phyloP scores from a whole-genome alignment of 2,113 vertebrate genomes.

The Mobula birostris region DNA sequence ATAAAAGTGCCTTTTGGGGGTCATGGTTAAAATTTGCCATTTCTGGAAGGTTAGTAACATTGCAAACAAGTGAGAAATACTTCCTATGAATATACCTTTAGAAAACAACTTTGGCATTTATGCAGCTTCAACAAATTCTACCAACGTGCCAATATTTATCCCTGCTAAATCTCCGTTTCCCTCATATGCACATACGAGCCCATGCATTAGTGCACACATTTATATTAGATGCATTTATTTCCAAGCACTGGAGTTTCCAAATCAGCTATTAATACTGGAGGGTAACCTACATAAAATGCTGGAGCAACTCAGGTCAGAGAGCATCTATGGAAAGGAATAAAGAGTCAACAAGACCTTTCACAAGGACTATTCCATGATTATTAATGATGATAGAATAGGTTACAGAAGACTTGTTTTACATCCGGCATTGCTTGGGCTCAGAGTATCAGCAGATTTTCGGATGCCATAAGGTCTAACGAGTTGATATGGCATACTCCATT shows the following conservation, averaged over 20 bases:
- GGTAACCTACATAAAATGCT: no score
- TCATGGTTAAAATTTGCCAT: not conserved
- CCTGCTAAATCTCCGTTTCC: not conserved
- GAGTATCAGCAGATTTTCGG: not conserved
- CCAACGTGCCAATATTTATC: not conserved
- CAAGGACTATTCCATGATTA: no score
- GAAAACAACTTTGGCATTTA: not conserved
- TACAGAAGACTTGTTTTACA: not conserved
- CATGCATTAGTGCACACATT: not conserved
- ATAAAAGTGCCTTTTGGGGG: not conserved
- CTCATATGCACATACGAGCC: not conserved
- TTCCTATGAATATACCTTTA: not conserved
- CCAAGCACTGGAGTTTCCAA: not conserved
- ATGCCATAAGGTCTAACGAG: not conserved
- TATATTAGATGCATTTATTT: not conserved
- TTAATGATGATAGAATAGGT: not conserved
- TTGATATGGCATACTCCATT: not conserved
- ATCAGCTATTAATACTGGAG: not conserved
- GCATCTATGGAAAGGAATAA: no score
- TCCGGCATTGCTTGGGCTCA: not conserved
- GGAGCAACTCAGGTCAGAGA: no score
- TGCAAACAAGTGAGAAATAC: not conserved
- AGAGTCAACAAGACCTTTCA: no score
- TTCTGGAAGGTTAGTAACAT: not conserved
- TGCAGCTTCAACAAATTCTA: not conserved